A percentile compares a stretch with the other conserved stretches of the same genome.
Conservation (phyloP, 2,797 vertebrate species). For the Cossypha niveicapilla region DNA sequence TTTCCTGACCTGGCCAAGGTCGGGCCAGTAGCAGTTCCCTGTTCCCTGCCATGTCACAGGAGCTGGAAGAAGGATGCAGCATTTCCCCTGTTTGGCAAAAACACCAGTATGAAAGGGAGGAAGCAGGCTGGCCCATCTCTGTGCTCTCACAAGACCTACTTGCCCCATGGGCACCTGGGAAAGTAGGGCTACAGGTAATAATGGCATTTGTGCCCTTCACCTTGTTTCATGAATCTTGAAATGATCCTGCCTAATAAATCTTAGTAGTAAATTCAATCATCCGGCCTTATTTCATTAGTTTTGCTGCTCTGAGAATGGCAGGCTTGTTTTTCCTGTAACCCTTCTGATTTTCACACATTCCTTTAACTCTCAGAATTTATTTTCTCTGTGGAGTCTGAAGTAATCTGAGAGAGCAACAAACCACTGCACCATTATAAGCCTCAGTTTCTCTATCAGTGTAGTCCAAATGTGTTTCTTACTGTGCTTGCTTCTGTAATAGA, state of each 20-base stretch:
- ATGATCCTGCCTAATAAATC: constrained; percentile 11
- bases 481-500: background rate
- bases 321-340: constrained; percentile 13
- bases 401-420: constrained; percentile 43
- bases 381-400: constrained; percentile 50
- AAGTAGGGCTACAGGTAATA: background rate
- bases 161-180: background rate
- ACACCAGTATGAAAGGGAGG: background rate
- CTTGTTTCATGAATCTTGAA: background rate
- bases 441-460: background rate
- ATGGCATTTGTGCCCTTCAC: background rate
- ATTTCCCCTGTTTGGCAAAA: background rate
- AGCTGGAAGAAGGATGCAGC: background rate
- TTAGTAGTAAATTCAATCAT: background rate
- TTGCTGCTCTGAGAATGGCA: constrained; percentile 31
- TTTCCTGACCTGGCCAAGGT: background rate
- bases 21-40: background rate
- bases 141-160: background rate
- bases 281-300: constrained; percentile 21
- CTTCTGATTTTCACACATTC: constrained; percentile 51
- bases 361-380: constrained; percentile 41
- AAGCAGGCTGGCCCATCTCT: background rate
- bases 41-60: background rate
- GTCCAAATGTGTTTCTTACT: background rate
- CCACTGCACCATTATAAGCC: background rate